Conservation (phyloP, 2,888 invertebrate genomes). For the Cheilosia impressa region DNA sequence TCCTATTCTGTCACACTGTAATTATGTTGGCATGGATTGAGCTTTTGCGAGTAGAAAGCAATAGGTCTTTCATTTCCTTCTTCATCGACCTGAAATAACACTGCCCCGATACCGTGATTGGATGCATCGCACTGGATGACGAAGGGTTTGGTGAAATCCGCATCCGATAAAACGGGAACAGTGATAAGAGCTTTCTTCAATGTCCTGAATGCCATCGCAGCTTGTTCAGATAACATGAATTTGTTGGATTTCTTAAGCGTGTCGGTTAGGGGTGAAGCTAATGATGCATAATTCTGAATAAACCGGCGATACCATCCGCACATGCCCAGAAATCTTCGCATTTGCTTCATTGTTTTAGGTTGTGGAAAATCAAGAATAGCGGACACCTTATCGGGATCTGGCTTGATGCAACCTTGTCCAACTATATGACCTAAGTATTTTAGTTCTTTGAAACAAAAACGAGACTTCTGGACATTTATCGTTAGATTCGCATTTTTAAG, state of each 20-base stretch:
- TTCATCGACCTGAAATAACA: slow-evolving; percentile 35
- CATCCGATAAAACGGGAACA: slow-evolving; percentile 44
- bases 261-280: slow-evolving; percentile 49
- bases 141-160: slow-evolving; percentile 54
- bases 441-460: slow-evolving; percentile 35
- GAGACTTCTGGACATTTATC: slow-evolving; percentile 43
- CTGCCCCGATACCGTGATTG: slow-evolving; percentile 39
- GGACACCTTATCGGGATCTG: slow-evolving; percentile 43
- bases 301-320: slow-evolving; percentile 56
- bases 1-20: slow-evolving; percentile 57
- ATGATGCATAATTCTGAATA: slow-evolving; percentile 22
- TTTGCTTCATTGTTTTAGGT: no score
- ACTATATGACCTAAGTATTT: slow-evolving; percentile 54
- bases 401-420: slow-evolving; percentile 32
- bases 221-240: slow-evolving; percentile 6
- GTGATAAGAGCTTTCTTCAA: background rate
- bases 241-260: slow-evolving; percentile 13
- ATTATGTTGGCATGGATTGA: slow-evolving; percentile 48
- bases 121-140: slow-evolving; percentile 64
- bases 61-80: slow-evolving; percentile 20
- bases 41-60: slow-evolving; percentile 48
- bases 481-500: slow-evolving; percentile 44
- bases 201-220: background rate
- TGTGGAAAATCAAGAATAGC: no score
- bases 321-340: slow-evolving; percentile 38